Base-by-base conservation (phyloP, 2,888 invertebrate genomes). In the Drosophila testacea region DNA sequence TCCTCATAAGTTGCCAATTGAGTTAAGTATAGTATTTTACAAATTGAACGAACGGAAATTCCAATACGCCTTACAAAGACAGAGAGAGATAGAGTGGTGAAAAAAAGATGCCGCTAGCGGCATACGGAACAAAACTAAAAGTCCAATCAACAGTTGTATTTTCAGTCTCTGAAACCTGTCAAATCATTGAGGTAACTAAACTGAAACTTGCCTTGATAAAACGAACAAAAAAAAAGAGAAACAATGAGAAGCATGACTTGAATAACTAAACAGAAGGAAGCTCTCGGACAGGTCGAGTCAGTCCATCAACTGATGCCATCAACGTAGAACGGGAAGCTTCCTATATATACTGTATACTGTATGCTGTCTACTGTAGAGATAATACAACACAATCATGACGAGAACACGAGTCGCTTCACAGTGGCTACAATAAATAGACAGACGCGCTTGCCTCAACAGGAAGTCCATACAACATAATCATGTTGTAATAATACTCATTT, bases 161-260 rank as follows among this genome's bases (percentile, higher is more conserved):
- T 50, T 22, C 38, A 46, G 55, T 57, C 27, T 52, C 48, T 32
- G 39, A 74, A 73, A 75, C 51, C 56, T 75, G 74, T 70, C 62
- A 66, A 73, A 73, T 75, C 74, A 75, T 73, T 55, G 56, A 63
- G 73, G 65, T 60, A 69, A 65, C 69, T 62, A 74, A 73, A 74
- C 73, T 66, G 64, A 62, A 54, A 51, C 41, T 63, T 28, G 56
- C 56, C 69, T 73, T 66, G 67, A 73, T 62, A 68, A 10, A 52
- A 9, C 32, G 34, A 47, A 57, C 28, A 30, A 42, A 7, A 22
- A 44, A 4, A 36, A 52, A 36, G n/a, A 28, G 57, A 56, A 63
- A 57, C 57, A 54, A 72, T 55, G 52, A 32, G 32, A 47, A 56
- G 47, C 74, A 73, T 75, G 74, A 70, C 74, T 66, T 62, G 74